Conservation (phyloP, 2,797 vertebrate genomes). For the Morus bassanus region DNA sequence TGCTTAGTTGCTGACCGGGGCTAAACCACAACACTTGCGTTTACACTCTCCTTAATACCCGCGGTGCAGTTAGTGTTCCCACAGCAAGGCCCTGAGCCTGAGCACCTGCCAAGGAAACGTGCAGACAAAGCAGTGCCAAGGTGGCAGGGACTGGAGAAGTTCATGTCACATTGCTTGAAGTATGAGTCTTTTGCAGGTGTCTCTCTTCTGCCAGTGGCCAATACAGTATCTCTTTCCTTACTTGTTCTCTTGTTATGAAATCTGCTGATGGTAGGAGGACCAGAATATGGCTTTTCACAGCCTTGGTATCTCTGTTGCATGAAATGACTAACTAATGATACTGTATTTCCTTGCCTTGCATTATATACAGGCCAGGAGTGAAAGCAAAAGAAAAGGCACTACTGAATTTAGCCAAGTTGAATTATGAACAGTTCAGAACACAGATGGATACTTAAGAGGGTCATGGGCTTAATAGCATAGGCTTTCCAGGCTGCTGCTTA, state of each 20-base stretch:
- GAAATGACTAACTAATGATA: too few species aligned
- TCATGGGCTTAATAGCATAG: not conserved
- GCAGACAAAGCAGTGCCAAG: not conserved
- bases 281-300: not conserved
- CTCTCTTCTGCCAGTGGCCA: not conserved
- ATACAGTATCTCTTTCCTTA: not conserved
- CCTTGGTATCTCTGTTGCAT: not conserved
- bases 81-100: not conserved
- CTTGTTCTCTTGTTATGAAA: not conserved
- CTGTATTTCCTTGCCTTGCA: not conserved
- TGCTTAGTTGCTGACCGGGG: too few species aligned
- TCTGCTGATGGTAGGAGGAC: not conserved
- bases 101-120: not conserved
- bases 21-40: too few species aligned
- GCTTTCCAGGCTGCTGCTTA: conserved; percentile 32
- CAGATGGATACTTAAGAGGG: not conserved
- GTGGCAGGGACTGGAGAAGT: not conserved
- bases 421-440: not conserved
- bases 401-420: not conserved
- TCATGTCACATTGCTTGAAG: not conserved
- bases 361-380: not conserved
- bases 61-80: not conserved
- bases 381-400: not conserved
- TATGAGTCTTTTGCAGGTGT: not conserved
- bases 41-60: not conserved